A percentile compares a stretch with the other conserved stretches of the same genome.
phyloP scores from a whole-genome alignment of 1,140 invertebrate genomes.

The Belonocnema kinseyi region DNA sequence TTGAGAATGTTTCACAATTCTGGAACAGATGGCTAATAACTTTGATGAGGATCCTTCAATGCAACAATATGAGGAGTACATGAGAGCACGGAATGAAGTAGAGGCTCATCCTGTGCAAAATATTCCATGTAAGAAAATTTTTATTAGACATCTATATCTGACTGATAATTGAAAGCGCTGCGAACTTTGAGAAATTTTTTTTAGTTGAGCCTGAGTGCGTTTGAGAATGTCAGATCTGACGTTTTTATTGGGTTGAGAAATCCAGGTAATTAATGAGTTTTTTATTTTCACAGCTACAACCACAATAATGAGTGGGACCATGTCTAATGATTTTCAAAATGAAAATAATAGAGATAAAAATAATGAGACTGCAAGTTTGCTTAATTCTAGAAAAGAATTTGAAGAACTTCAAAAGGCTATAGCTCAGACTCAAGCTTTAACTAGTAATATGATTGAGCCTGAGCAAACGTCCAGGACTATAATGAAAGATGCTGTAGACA shows the following conservation, averaged over 20 bases:
- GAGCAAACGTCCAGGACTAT: neutral
- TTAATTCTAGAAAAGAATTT: neutral
- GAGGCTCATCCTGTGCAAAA: neutral
- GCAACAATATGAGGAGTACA: too few relatives aligned
- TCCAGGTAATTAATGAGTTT: constrained; percentile 50
- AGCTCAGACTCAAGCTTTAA: constrained; percentile 34
- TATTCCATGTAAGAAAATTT: constrained; percentile 40
- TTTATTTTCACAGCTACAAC: constrained; percentile 45
- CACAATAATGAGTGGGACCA: constrained; percentile 28
- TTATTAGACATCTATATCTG: constrained; percentile 31
- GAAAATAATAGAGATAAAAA: neutral
- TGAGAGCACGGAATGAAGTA: too few relatives aligned
- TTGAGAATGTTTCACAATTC: too few relatives aligned
- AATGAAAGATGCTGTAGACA: constrained; percentile 41
- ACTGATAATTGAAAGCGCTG: constrained; percentile 46
- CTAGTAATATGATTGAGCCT: constrained; percentile 22
- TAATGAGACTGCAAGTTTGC: neutral
- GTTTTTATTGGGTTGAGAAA: constrained; percentile 35
- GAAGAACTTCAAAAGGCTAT: constrained; percentile 35
- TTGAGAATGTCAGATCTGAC: constrained; percentile 49
- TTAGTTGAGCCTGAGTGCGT: constrained; percentile 30
- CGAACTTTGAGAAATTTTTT: constrained; percentile 20
- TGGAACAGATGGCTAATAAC: too few relatives aligned
- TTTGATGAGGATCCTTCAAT: too few relatives aligned
- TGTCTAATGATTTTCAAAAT: constrained; percentile 16